phyloP scores from a whole-genome alignment of 2,797 vertebrate species.

The Scyliorhinus canicula region DNA sequence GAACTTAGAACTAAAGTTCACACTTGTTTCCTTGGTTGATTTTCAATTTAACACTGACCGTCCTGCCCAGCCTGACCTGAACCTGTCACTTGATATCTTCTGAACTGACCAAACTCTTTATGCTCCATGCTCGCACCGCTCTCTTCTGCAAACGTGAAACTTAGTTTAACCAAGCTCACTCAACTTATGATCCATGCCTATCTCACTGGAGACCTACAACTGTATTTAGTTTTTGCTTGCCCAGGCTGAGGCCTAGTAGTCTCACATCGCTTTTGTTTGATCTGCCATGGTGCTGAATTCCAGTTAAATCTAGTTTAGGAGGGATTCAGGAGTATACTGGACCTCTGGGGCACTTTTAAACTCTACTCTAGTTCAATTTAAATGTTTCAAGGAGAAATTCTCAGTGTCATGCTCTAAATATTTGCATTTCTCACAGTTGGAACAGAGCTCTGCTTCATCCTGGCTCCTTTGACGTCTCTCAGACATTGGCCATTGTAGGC shows the following conservation, averaged over 20 bases:
- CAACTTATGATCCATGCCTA: background rate
- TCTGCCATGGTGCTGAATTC: too few species aligned
- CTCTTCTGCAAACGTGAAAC: too few species aligned
- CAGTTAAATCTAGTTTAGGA: background rate
- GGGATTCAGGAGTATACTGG: background rate
- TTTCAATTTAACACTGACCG: background rate
- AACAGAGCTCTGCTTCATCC: background rate
- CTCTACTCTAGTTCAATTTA: background rate
- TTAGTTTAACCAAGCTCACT: background rate
- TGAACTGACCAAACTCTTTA: background rate
- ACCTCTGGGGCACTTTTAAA: background rate
- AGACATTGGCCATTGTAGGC: background rate
- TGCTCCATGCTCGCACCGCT: background rate
- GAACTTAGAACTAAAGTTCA: background rate
- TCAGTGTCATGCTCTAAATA: background rate
- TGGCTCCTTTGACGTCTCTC: background rate
- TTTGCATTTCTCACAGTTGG: background rate
- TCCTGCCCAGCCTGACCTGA: background rate
- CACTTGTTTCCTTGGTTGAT: background rate
- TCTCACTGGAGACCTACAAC: background rate
- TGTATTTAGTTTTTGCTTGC: background rate
- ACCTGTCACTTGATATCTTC: background rate
- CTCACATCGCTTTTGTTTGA: background rate
- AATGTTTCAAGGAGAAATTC: background rate
- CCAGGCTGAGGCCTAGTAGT: background rate